phyloP scores from a whole-genome alignment of 2,113 vertebrate species.

The Pluvialis apricaria region DNA sequence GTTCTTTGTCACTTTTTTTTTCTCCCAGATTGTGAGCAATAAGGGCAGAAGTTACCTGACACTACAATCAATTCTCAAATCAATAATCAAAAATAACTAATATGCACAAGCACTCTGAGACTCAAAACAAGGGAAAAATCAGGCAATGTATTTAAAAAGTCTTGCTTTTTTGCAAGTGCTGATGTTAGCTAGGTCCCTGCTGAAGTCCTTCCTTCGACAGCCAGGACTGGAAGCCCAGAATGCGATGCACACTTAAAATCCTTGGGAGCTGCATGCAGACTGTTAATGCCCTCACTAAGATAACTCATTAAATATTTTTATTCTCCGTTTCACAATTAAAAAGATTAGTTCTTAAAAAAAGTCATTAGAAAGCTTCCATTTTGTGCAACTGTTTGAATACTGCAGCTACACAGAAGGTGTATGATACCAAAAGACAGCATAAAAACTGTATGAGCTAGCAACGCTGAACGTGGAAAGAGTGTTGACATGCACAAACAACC shows the following conservation, averaged over 20 bases:
- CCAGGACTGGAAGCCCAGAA: not conserved
- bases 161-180: not conserved
- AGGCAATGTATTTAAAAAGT: not conserved
- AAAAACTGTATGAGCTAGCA: not conserved
- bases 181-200: not conserved
- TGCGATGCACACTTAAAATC: not conserved
- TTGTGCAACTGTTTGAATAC: not conserved
- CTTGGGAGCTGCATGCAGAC: fast-evolving
- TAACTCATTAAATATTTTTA: not conserved
- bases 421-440: not conserved
- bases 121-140: not conserved
- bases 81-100: not conserved
- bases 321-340: not conserved
- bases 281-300: not conserved
- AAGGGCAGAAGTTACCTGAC: not conserved
- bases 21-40: not conserved
- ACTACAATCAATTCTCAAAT: not conserved
- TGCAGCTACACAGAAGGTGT: not conserved
- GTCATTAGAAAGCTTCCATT: not conserved
- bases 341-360: not conserved
- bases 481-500: not conserved
- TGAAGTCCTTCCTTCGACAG: not conserved
- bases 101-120: not conserved
- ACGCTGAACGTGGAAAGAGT: fast-evolving
- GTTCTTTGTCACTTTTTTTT: not conserved